phyloP scores from a whole-genome alignment of 2,113 vertebrate species.

The Mobula hypostoma region DNA sequence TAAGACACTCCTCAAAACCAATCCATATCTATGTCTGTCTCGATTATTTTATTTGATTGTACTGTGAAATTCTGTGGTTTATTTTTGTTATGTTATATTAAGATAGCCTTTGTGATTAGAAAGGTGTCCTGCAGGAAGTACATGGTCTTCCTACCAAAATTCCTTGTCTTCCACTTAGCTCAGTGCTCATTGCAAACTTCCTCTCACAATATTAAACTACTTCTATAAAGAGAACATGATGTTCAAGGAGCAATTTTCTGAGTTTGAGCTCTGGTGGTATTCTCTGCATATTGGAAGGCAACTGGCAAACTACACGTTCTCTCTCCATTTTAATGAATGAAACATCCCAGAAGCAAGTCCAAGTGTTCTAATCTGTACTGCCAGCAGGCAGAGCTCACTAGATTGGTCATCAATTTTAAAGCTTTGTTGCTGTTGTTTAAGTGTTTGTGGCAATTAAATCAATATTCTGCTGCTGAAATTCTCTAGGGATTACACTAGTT shows the following conservation, averaged over 20 bases:
- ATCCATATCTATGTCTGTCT: too few relatives aligned
- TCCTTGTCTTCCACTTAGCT: neutral
- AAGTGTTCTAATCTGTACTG: neutral
- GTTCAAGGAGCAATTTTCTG: neutral
- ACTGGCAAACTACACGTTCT: neutral
- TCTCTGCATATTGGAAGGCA: neutral
- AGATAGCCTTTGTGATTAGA: neutral
- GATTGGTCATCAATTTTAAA: too few relatives aligned
- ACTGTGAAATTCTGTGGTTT: too few relatives aligned
- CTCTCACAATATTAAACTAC: neutral
- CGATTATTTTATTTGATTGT: too few relatives aligned
- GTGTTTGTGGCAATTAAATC: too few relatives aligned
- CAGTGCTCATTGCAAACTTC: neutral
- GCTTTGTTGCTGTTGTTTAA: too few relatives aligned
- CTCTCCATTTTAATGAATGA: neutral
- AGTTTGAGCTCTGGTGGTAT: neutral
- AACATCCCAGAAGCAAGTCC: neutral
- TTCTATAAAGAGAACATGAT: neutral
- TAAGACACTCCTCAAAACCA: too few relatives aligned
- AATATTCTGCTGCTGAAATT: too few relatives aligned
- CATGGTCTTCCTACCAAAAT: neutral
- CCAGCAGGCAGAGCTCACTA: neutral
- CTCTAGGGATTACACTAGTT: too few relatives aligned
- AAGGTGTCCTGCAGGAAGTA: neutral
- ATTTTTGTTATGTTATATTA: too few relatives aligned